Conservation (phyloP, 1,140 invertebrate genomes). For the Penaeus japonicus region DNA sequence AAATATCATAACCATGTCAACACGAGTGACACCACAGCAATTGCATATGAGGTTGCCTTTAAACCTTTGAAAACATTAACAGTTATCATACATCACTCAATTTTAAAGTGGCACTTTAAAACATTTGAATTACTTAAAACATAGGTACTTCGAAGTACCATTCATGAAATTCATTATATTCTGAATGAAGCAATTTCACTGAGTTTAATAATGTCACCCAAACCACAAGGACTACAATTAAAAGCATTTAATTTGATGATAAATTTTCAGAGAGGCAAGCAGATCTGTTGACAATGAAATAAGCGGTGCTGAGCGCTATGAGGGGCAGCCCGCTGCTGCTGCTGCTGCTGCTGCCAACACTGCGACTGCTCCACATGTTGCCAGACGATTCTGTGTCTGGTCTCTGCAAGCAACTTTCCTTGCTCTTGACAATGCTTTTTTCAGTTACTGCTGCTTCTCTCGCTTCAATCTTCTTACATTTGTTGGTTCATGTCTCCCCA, state of each 20-base stretch:
- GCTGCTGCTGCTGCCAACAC: constrained; percentile 13
- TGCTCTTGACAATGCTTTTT: constrained; percentile 16
- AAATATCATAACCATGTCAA: constrained; percentile 54
- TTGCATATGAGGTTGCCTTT: constrained; percentile 56
- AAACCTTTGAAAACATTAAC: constrained; percentile 56
- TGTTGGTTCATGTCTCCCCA: constrained; percentile 51
- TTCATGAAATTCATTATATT: constrained; percentile 37
- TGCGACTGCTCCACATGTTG: constrained; percentile 2
- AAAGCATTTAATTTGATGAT: constrained; percentile 42
- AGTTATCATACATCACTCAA: constrained; percentile 54
- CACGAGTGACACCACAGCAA: constrained; percentile 54
- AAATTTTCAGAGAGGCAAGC: constrained; percentile 40
- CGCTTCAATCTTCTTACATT: constrained; percentile 21
- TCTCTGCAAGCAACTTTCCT: constrained; percentile 21
- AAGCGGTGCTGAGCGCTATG: constrained; percentile 29
- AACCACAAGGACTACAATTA: constrained; percentile 52
- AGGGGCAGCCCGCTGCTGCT: constrained; percentile 31
- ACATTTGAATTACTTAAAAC: constrained; percentile 36
- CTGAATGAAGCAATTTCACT: constrained; percentile 54
- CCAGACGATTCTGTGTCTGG: constrained; percentile 8
- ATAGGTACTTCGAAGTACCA: constrained; percentile 39
- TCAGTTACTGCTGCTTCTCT: constrained; percentile 19
- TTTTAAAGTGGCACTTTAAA: constrained; percentile 56
- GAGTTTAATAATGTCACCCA: constrained; percentile 52
- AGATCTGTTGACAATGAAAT: constrained; percentile 48